A percentile compares a stretch with the other conserved stretches of the same genome.
Evolutionary conservation across 2,888 invertebrate genomes (phyloP).

Genomic region (Pachliopta kotzebuea): DNA sequence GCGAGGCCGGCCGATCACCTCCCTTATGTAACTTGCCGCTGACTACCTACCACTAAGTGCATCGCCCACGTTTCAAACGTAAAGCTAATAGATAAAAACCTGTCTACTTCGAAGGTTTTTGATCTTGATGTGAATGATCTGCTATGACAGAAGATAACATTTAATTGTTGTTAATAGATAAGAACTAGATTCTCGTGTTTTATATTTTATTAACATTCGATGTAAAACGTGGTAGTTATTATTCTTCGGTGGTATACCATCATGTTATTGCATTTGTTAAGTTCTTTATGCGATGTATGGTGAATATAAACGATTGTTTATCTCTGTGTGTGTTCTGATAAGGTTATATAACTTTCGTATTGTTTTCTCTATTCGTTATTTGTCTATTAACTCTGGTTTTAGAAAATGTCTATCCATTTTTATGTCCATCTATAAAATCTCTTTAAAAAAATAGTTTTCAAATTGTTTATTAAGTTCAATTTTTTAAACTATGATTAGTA

Average conservation of each 20-base stretch:
- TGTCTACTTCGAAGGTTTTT: slow-evolving; percentile 47
- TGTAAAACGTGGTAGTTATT: slow-evolving; percentile 21
- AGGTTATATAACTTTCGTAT: slow-evolving; percentile 9
- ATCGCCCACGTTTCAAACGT: slow-evolving; percentile 53
- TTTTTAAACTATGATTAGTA: no score
- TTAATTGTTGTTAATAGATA: slow-evolving; percentile 8
- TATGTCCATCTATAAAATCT: no score
- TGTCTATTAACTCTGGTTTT: background rate
- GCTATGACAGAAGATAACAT: slow-evolving; percentile 33
- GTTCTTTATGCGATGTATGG: slow-evolving; percentile 7
- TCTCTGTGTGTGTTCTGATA: slow-evolving; percentile 22
- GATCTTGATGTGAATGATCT: slow-evolving; percentile 52
- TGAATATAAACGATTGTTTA: slow-evolving; percentile 26
- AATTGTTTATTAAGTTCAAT: no score
- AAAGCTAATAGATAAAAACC: slow-evolving; percentile 45
- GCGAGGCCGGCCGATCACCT: slow-evolving; percentile 76
- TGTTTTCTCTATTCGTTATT: slow-evolving; percentile 3
- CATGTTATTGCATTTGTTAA: slow-evolving; percentile 15
- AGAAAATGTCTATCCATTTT: background rate
- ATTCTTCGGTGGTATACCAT: slow-evolving; percentile 21
- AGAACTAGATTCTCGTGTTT: background rate
- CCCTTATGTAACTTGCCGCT: slow-evolving; percentile 56
- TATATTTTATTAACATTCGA: background rate
- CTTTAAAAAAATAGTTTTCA: no score
- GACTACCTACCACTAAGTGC: slow-evolving; percentile 45